These are phyloP conservation scores for Graptemys geographica DNA, from an alignment of 2,797 vertebrate genomes.

Conservation along the genomic window DNA sequence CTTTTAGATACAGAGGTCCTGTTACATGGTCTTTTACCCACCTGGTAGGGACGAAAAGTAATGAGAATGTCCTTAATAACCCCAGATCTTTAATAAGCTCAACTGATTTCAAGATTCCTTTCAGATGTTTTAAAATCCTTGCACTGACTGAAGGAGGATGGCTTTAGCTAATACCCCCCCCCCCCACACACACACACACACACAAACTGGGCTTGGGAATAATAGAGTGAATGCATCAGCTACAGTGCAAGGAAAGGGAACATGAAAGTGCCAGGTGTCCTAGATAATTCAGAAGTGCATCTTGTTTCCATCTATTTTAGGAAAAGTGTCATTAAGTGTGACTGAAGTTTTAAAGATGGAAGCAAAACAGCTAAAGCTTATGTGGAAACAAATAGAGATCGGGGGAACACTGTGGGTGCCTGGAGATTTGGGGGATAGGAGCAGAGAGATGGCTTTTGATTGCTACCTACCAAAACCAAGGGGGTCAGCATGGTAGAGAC, in stretches of 20 bases:
- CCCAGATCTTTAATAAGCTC: background rate
- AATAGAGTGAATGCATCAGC: accelerated
- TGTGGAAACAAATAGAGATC: accelerated
- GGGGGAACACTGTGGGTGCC: background rate
- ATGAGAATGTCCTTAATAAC: background rate
- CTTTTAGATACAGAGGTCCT: accelerated
- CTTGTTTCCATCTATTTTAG: accelerated
- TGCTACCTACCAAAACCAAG: no score
- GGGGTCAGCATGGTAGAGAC: background rate
- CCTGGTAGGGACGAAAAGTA: background rate
- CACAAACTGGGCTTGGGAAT: background rate
- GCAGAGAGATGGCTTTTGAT: background rate
- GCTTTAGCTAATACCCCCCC: background rate
- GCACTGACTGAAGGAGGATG: background rate
- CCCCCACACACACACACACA: background rate
- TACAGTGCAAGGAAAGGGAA: background rate
- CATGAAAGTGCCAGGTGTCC: accelerated
- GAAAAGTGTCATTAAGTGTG: accelerated
- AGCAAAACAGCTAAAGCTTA: accelerated
- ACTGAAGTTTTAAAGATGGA: background rate
- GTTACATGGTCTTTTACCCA: background rate
- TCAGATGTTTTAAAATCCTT: background rate
- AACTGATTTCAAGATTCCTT: background rate
- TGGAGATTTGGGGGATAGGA: background rate
- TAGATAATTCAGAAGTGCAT: background rate